Conservation (phyloP, 2,888 invertebrate genomes). For the Epistrophe grossulariae region DNA sequence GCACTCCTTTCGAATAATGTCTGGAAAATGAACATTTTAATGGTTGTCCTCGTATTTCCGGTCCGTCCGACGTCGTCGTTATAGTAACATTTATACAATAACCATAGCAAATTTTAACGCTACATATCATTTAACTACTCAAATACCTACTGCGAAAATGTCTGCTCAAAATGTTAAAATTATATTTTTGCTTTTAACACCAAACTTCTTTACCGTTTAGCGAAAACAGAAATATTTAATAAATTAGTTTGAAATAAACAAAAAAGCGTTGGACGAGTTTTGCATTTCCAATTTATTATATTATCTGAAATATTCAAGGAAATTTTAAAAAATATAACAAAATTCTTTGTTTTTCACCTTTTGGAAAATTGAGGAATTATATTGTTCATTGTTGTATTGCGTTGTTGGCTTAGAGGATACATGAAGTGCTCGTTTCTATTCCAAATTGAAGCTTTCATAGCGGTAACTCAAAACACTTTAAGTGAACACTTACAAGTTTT, state of each 20-base stretch:
- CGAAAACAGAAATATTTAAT: not conserved
- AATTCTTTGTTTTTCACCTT: no score
- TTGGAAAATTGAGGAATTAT: no score
- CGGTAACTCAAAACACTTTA: no score
- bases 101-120: constrained; percentile 22
- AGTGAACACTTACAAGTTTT: no score
- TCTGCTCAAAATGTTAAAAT: constrained; percentile 7
- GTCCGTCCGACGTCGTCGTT: constrained; percentile 16
- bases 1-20: constrained; percentile 3
- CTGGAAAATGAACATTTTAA: constrained; percentile 16
- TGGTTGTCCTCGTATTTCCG: constrained; percentile 22
- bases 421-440: no score
- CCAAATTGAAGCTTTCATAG: no score
- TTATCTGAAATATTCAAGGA: not conserved
- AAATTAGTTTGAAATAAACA: constrained; percentile 1
- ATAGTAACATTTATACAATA: constrained; percentile 23
- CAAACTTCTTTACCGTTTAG: not conserved
- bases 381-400: no score
- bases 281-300: not conserved
- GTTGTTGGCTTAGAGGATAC: no score
- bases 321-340: no score
- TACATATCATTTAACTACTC: constrained; percentile 32
- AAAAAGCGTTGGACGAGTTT: not conserved
- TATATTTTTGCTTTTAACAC: not conserved
- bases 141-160: not conserved